Percentiles rank a stretch among this genome's conserved stretches.
Evolutionary conservation across 1,140 invertebrate species (phyloP).

Genomic region (Drosophila quadrilineata): DNA sequence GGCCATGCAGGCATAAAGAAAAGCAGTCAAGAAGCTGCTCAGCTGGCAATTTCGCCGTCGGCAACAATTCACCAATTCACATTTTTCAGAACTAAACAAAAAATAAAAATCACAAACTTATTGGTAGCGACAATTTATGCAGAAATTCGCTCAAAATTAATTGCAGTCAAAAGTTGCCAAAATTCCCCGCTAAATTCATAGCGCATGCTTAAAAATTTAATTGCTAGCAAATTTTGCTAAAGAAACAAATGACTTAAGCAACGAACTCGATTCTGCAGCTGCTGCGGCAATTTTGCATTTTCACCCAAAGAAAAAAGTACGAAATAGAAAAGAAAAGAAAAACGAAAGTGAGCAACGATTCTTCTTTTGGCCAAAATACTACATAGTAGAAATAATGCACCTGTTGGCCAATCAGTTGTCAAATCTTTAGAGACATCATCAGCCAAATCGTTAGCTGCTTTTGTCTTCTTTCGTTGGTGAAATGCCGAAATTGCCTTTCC

Average conservation of each 20-base stretch:
- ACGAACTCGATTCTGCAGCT: constrained; percentile 61
- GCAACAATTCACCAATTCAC: constrained; percentile 35
- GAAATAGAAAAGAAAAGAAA: no score
- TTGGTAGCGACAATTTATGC: constrained; percentile 28
- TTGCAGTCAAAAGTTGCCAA: constrained; percentile 9
- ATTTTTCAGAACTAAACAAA: no score
- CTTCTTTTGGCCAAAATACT: constrained; percentile 35
- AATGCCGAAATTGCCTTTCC: constrained; percentile 75
- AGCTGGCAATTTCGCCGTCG: constrained; percentile 1
- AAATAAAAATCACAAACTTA: constrained; percentile 43
- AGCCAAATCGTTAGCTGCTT: constrained; percentile 58
- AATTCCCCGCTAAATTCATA: no score
- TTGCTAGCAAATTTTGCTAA: constrained; percentile 7
- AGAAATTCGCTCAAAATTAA: constrained; percentile 16
- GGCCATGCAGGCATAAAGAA: background rate
- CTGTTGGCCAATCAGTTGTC: constrained; percentile 49
- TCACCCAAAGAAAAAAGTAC: no score
- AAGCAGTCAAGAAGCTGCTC: no score
- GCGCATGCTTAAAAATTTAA: no score
- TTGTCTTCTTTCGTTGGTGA: constrained; percentile 49
- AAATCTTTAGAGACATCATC: constrained; percentile 49
- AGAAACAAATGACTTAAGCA: constrained; percentile 61
- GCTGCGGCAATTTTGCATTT: no score
- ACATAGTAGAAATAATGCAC: constrained; percentile 50
- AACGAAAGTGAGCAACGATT: constrained; percentile 45